A percentile compares a stretch with the other conserved stretches of the same genome.
phyloP scores from a whole-genome alignment of 2,797 vertebrate genomes.

The Tragopan temminckii region DNA sequence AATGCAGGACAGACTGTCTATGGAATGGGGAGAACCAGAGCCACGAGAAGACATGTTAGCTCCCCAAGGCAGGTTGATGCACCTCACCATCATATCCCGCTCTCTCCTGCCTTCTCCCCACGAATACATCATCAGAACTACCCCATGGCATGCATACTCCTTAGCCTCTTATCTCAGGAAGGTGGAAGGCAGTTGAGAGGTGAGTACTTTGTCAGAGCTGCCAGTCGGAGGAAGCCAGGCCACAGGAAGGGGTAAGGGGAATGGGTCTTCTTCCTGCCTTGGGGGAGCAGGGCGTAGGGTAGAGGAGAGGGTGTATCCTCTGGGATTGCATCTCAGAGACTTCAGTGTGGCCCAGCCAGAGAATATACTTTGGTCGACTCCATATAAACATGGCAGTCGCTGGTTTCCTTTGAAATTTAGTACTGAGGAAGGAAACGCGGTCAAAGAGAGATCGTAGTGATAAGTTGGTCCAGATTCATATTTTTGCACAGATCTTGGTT shows the following conservation, averaged over 20 bases:
- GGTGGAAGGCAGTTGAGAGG: background rate
- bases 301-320: background rate
- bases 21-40: constrained; percentile 10
- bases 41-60: background rate
- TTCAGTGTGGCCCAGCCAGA: background rate
- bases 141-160: background rate
- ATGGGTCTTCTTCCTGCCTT: constrained; percentile 4
- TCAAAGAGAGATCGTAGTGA: background rate
- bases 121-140: accelerated
- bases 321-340: constrained; percentile 6
- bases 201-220: background rate
- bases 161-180: background rate
- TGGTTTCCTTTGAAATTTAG: constrained; percentile 42
- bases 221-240: accelerated
- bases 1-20: background rate
- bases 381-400: background rate
- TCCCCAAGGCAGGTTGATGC: background rate
- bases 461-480: background rate
- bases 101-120: background rate
- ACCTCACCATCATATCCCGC: background rate
- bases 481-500: background rate
- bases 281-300: background rate
- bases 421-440: background rate
- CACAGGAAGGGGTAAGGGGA: background rate
- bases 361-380: background rate